Evolutionary conservation across 2,797 vertebrate species (phyloP), one percentile per base, ranked within the genome.

Genomic region (Oreochromis grahami): DNA sequence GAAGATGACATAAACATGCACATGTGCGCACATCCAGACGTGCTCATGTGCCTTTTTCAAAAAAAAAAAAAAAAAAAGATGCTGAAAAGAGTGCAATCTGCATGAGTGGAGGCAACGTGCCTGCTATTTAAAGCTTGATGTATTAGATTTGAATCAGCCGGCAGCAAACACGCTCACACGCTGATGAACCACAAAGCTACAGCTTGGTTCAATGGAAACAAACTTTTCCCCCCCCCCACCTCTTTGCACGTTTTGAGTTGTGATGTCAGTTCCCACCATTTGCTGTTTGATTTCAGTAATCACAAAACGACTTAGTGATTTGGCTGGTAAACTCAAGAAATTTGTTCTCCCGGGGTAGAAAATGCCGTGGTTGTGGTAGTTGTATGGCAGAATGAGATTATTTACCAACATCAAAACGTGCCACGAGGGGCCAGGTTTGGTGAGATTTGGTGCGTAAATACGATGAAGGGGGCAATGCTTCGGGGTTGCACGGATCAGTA

Each of bases 61-160:
- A 86, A 92, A 83, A 81, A 79, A 32, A 29, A 15, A 82, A 36
- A 36, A 36, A 24, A 82, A 77, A 84, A 91, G 84, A 88, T 5
- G 65, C 50, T 79, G 56, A 89, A 90, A 90, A 86, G 76, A 89
- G 80, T 55, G 84, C 81, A 74, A 87, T 88, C 87, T 91, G 65
- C 74, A 79, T 13, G 86, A 82, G 89, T 77, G 8, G 84, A 90
- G 63, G 85, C 86, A 48, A 77, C 45, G 6, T 36, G 78, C 21
- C 82, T 92, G 87, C 90, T 93, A 92, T 93, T 93, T 94, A 92
- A 93, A 93, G 90, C 90, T 81, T 11, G 58, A 87, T 88, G 76
- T 87, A 87, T 89, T 88, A 90, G 92, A 91, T 92, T 15, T 32
- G 79, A 91, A 93, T 93, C 90, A 89, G 80, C 60, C 55, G 5